Evolutionary conservation across 2,797 vertebrate genomes (phyloP).

Genomic region (Karalla daura): DNA sequence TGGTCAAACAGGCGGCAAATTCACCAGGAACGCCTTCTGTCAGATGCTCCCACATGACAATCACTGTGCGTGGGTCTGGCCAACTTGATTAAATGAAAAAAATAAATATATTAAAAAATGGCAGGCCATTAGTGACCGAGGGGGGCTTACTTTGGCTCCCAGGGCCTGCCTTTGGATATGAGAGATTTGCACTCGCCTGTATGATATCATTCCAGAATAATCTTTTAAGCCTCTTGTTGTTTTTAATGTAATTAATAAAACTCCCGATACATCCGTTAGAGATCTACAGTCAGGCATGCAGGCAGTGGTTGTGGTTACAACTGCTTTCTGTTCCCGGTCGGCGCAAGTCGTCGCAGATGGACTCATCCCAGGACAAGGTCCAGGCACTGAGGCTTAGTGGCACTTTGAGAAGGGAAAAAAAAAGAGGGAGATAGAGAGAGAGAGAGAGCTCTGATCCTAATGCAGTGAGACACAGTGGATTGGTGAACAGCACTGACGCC

Average conservation of each 20-base stretch:
- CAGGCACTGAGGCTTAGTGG: slow-evolving; percentile 14
- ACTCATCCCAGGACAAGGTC: slow-evolving; percentile 17
- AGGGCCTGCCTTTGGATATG: slow-evolving; percentile 59
- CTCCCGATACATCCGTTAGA: slow-evolving; percentile 42
- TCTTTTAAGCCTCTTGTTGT: slow-evolving; percentile 81
- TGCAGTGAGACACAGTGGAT: too few relatives aligned
- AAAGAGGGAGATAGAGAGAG: too few relatives aligned
- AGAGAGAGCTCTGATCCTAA: too few relatives aligned
- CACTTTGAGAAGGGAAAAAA: neutral
- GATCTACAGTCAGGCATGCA: slow-evolving; percentile 26
- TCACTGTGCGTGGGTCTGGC: slow-evolving; percentile 39
- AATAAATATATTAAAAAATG: slow-evolving; percentile 21
- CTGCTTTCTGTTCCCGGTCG: slow-evolving; percentile 5
- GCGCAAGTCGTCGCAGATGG: slow-evolving; percentile 57
- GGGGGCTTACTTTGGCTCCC: slow-evolving; percentile 42
- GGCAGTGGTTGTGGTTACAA: slow-evolving; percentile 28
- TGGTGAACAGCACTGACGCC: too few relatives aligned
- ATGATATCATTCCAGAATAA: slow-evolving; percentile 77
- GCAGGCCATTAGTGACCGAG: slow-evolving; percentile 50
- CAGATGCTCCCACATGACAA: slow-evolving; percentile 34
- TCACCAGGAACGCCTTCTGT: slow-evolving; percentile 32
- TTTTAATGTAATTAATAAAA: slow-evolving; percentile 83
- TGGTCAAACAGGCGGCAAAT: slow-evolving; percentile 14
- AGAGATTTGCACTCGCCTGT: slow-evolving; percentile 64
- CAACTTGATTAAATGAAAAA: slow-evolving; percentile 52